Percentiles rank a stretch among this genome's conserved stretches.
phyloP scores from a whole-genome alignment of 2,797 vertebrate genomes.

The Synaphobranchus kaupii region DNA sequence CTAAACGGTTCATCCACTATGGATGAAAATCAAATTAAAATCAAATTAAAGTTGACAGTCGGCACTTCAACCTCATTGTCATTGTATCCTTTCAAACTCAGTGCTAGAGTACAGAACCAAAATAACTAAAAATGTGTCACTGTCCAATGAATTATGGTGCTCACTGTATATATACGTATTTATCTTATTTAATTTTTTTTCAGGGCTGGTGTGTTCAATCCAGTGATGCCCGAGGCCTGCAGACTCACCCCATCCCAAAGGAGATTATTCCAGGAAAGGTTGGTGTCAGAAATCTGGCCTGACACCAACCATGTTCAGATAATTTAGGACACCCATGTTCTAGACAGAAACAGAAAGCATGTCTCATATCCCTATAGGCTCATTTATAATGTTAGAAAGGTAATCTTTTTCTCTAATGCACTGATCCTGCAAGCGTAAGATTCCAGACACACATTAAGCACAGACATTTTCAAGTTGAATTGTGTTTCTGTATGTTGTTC shows the following conservation, averaged over 20 bases:
- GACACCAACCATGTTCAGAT: not conserved
- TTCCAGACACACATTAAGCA: not conserved
- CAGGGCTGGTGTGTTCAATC: conserved; percentile 85
- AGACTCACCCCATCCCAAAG: conserved; percentile 77
- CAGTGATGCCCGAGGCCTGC: conserved; percentile 73
- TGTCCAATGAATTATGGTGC: no score
- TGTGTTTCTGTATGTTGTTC: not conserved
- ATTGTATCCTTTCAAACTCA: no score
- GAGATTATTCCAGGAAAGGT: conserved; percentile 84
- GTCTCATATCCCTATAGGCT: not conserved
- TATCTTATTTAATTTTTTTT: conserved; percentile 66
- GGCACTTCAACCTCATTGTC: no score
- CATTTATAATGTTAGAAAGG: not conserved
- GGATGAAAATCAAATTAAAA: no score
- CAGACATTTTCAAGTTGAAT: not conserved
- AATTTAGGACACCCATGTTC: not conserved
- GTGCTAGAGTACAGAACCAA: no score
- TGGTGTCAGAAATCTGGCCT: not conserved
- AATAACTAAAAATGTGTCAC: no score
- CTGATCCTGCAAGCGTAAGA: not conserved
- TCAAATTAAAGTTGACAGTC: no score
- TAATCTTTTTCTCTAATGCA: not conserved
- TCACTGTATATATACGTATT: not conserved
- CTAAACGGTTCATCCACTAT: no score
- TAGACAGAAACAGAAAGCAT: not conserved